phyloP scores from a whole-genome alignment of 1,140 invertebrate species.

The Ceratina japonica region DNA sequence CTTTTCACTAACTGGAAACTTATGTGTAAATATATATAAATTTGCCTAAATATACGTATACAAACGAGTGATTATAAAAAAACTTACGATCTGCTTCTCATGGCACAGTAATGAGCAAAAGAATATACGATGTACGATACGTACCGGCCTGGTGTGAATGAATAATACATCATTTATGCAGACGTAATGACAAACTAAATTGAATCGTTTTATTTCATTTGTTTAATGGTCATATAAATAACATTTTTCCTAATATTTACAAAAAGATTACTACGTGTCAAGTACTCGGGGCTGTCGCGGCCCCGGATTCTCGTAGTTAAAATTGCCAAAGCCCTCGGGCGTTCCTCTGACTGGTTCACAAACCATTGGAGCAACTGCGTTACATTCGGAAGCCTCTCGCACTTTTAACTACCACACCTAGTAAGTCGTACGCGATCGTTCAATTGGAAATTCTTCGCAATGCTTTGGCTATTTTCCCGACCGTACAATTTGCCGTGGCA shows the following conservation, averaged over 20 bases:
- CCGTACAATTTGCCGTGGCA: neutral
- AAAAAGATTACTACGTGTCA: conserved; percentile 24
- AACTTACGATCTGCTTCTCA: neutral
- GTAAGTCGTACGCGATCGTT: conserved; percentile 24
- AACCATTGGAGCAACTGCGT: too few relatives aligned
- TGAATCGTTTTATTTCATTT: conserved; percentile 32
- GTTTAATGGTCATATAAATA: conserved; percentile 39
- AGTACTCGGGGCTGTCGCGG: neutral
- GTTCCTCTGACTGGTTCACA: neutral
- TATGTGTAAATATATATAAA: neutral
- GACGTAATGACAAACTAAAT: conserved; percentile 31
- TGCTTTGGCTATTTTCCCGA: conserved; percentile 36
- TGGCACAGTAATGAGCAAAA: conserved; percentile 27
- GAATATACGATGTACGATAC: neutral
- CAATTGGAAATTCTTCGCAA: conserved; percentile 32
- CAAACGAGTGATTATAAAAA: conserved; percentile 2
- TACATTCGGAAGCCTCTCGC: neutral
- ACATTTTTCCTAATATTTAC: conserved; percentile 42
- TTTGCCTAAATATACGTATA: neutral
- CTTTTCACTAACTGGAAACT: neutral
- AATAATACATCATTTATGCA: conserved; percentile 33
- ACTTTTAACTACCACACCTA: conserved; percentile 27
- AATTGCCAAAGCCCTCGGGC: conserved; percentile 6
- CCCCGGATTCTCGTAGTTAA: conserved; percentile 25
- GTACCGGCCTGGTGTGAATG: neutral